These are phyloP conservation scores for Simalia tracyae DNA, from an alignment of 2,797 vertebrate species.

Conservation along the genomic window DNA sequence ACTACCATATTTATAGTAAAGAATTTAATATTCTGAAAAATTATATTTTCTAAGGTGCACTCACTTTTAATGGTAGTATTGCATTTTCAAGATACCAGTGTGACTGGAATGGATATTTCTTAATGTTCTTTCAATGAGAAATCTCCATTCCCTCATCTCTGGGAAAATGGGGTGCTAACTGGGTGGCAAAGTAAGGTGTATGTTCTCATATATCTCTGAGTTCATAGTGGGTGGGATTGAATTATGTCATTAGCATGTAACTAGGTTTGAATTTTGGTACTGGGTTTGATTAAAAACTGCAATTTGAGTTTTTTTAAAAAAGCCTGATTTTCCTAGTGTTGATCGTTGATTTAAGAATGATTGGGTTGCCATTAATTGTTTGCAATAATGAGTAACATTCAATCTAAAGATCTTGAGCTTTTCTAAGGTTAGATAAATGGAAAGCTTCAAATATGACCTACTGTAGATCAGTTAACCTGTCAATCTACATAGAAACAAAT, in stretches of 20 bases:
- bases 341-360: not conserved
- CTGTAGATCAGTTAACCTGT: not conserved
- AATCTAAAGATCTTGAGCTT: not conserved
- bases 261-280: not conserved
- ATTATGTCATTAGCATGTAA: not conserved
- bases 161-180: not conserved
- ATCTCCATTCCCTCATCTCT: not conserved
- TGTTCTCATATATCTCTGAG: not conserved
- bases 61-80: not conserved
- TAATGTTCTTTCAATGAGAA: not conserved
- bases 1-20: not conserved
- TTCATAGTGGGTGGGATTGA: not conserved
- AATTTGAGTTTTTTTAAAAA: not conserved
- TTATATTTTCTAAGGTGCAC: not conserved
- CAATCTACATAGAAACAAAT: not conserved
- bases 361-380: not conserved
- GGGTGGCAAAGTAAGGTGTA: not conserved
- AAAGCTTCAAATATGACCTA: not conserved
- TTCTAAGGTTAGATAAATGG: not conserved
- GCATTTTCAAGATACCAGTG: not conserved
- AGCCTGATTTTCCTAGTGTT: not conserved
- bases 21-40: not conserved
- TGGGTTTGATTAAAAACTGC: not conserved
- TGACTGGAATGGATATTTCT: not conserved
- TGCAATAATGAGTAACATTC: not conserved